Evolutionary conservation across 2,797 vertebrate species (phyloP).

Genomic region (Gila robusta): DNA sequence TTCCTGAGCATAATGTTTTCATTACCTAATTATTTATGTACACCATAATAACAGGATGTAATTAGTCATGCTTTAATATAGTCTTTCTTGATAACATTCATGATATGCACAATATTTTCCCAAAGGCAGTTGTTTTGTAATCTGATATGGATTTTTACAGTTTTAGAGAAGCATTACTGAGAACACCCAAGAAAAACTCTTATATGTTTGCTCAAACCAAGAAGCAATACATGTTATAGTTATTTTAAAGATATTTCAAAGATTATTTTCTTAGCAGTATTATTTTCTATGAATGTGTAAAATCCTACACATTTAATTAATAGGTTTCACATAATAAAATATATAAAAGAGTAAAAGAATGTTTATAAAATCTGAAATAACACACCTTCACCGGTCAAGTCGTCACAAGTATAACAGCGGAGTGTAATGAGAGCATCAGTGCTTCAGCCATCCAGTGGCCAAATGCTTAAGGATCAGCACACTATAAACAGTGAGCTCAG

Average conservation of each 20-base stretch:
- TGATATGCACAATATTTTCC: background rate
- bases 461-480: conserved; percentile 68
- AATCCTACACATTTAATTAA: background rate
- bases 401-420: conserved; percentile 28
- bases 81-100: background rate
- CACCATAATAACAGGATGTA: background rate
- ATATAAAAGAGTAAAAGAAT: background rate
- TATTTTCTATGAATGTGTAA: background rate
- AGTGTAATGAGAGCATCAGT: conserved; percentile 19
- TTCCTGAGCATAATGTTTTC: background rate
- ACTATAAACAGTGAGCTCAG: conserved; percentile 72
- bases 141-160: background rate
- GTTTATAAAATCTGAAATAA: conserved; percentile 5
- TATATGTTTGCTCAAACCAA: background rate
- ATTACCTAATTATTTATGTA: background rate
- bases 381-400: background rate
- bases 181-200: background rate
- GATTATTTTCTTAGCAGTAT: background rate
- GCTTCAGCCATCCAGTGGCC: conserved; percentile 61
- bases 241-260: background rate
- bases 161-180: background rate
- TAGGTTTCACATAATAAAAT: background rate
- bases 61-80: background rate
- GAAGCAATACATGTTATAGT: background rate
- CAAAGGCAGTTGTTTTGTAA: background rate